Percentiles rank a stretch among this genome's conserved stretches.
Evolutionary conservation across 2,797 vertebrate genomes (phyloP).

Genomic region (Leucoraja ocellata): DNA sequence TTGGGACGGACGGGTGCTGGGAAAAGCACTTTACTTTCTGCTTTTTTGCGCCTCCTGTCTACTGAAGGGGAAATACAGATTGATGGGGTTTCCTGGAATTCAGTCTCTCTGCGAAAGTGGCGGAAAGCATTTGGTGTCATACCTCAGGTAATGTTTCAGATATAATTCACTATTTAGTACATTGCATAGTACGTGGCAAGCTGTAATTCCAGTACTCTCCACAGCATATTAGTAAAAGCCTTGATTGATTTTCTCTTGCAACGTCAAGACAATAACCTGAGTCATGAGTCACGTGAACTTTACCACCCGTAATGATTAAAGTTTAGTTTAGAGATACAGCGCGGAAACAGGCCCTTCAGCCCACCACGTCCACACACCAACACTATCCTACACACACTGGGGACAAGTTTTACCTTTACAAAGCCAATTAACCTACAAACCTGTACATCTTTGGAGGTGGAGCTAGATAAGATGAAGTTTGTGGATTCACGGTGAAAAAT

Average conservation of each 20-base stretch:
- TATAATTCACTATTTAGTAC: too few relatives aligned
- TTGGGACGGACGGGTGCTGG: conserved; percentile 91
- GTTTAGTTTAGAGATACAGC: too few relatives aligned
- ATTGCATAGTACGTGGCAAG: background rate
- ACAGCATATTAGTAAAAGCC: background rate
- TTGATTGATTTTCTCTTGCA: background rate
- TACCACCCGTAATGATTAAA: background rate
- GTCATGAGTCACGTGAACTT: background rate
- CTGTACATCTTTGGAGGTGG: too few relatives aligned
- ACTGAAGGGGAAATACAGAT: conserved; percentile 85
- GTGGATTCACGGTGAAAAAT: background rate
- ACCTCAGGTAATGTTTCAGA: conserved; percentile 71
- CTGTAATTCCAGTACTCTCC: background rate
- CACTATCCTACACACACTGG: too few relatives aligned
- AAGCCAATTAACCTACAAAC: too few relatives aligned
- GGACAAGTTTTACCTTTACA: too few relatives aligned
- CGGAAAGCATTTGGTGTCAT: conserved; percentile 91
- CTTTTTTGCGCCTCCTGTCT: conserved; percentile 78
- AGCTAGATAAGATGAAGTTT: background rate
- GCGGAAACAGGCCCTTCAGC: too few relatives aligned
- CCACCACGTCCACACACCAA: too few relatives aligned
- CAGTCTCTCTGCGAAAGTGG: conserved; percentile 79
- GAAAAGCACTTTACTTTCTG: conserved; percentile 88
- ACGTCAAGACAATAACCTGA: background rate
- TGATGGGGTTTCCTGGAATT: conserved; percentile 82